Conservation (phyloP, 2,113 vertebrate species). For the Anhinga rufa region DNA sequence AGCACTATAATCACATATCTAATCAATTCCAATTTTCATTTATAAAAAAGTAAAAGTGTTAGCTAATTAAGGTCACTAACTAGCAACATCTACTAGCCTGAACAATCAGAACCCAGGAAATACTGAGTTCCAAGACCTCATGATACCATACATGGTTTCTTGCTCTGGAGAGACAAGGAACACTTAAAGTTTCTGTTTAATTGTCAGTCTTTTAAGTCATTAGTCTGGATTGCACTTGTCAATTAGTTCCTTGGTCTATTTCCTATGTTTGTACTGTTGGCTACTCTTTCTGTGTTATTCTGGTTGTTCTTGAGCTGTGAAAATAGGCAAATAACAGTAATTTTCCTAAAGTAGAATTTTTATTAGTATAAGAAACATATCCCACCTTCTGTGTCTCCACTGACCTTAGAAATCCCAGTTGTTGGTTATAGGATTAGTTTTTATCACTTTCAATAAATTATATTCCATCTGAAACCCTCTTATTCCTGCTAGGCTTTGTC, state of each 20-base stretch:
- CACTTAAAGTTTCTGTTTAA: neutral
- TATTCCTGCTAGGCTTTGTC: neutral
- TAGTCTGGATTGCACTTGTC: neutral
- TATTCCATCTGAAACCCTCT: neutral
- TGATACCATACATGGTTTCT: neutral
- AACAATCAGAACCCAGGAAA: neutral
- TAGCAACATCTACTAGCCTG: neutral
- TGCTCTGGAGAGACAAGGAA: neutral
- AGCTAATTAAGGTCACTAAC: neutral
- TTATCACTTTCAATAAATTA: neutral
- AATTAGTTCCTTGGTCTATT: neutral
- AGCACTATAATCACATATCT: neutral
- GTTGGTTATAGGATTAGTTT: neutral
- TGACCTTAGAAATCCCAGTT: neutral
- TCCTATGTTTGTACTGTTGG: neutral
- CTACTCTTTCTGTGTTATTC: neutral
- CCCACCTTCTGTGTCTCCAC: neutral
- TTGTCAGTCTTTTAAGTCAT: neutral
- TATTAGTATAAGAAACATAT: neutral
- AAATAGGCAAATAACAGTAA: neutral
- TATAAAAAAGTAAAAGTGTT: neutral
- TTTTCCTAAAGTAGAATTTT: neutral
- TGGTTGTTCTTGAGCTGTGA: neutral
- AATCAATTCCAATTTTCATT: neutral
- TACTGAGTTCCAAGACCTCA: neutral